These are phyloP conservation scores for Todiramphus saurophagus DNA, from an alignment of 2,113 vertebrate genomes.

Conservation along the genomic window DNA sequence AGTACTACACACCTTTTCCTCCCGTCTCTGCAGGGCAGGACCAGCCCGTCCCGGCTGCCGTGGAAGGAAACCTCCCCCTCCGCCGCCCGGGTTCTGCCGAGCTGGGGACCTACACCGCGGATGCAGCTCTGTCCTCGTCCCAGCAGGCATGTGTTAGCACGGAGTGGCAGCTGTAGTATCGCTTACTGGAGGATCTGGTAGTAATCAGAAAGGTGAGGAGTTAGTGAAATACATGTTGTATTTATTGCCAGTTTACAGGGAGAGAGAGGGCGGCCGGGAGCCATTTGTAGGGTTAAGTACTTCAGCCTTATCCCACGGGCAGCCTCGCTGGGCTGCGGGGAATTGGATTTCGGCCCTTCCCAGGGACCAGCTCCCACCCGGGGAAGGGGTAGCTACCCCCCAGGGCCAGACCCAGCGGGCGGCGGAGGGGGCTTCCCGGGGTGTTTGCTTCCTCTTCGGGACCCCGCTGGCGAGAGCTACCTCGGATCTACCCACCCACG, in stretches of 20 bases:
- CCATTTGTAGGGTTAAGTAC: not conserved
- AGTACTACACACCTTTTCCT: accelerated
- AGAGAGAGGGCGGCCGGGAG: not conserved
- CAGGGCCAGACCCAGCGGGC: not conserved
- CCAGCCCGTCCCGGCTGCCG: not conserved
- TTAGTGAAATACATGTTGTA: constrained; percentile 19
- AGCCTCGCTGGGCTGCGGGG: not conserved
- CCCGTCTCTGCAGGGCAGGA: not conserved
- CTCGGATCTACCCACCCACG: not conserved
- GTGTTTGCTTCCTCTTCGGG: not conserved
- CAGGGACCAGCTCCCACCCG: not conserved
- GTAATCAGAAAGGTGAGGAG: constrained; percentile 52
- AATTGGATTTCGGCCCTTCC: not conserved
- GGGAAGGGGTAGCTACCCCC: not conserved
- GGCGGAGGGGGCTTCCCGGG: not conserved
- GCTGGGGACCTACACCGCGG: not conserved
- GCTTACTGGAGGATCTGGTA: constrained; percentile 28
- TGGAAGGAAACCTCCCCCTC: not conserved
- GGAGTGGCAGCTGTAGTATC: not conserved
- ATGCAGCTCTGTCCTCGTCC: not conserved
- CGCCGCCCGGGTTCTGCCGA: not conserved
- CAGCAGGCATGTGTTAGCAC: not conserved
- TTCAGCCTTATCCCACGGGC: not conserved
- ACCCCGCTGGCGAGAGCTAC: not conserved
- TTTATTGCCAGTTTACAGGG: constrained; percentile 19